Base-by-base conservation (phyloP, 2,113 vertebrate species). In the Cavia porcellus region DNA sequence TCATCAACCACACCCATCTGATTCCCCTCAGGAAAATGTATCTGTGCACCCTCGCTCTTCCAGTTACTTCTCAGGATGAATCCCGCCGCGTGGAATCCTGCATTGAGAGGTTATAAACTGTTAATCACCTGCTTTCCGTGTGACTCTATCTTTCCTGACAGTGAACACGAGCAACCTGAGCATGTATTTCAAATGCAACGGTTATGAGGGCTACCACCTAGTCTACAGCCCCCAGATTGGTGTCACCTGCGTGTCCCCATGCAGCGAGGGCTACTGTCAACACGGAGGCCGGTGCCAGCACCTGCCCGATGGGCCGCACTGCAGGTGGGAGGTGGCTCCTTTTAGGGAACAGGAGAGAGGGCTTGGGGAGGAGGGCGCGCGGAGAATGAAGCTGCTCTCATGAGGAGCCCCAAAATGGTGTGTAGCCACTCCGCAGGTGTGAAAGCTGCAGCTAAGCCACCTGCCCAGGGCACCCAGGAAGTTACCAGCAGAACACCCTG, bases 211-310 rank as follows among this genome's bases (percentile, higher is more conserved):
- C 42, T 98, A 98, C 62, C 11, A 0, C 19, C 47, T 98, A 42
- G 91, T 84, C 86, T 98, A 90, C 92, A 81, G 52, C 47, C 89
- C 96, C 9, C 47, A 93, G 47, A 13, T 11, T 0, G 97, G 94
- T 9, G 79, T 98, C 81, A 82, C 84, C 25, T 98, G 98, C 1
- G n/a, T 97, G 55, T 98, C 97, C 55, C 96, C 91, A 0, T 98
- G 98, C 87, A 84, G 50, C 0, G 17, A 82, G 24, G 85, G 80
- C 86, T 97, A 96, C 91, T 98, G 98, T 64, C 22, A 96, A 52
- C 93, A 97, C 0, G 88, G 82, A 90, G 97, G 96, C 91, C 94
- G 61, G 30, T 98, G 98, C 77, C 93, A 96, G 61, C 98, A 98
- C 74, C 80, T 96, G 35, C 96, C 95, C 0, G 42, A 89, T 2